These are phyloP conservation scores for Menura novaehollandiae DNA, from an alignment of 2,113 vertebrate species.

Conservation along the genomic window DNA sequence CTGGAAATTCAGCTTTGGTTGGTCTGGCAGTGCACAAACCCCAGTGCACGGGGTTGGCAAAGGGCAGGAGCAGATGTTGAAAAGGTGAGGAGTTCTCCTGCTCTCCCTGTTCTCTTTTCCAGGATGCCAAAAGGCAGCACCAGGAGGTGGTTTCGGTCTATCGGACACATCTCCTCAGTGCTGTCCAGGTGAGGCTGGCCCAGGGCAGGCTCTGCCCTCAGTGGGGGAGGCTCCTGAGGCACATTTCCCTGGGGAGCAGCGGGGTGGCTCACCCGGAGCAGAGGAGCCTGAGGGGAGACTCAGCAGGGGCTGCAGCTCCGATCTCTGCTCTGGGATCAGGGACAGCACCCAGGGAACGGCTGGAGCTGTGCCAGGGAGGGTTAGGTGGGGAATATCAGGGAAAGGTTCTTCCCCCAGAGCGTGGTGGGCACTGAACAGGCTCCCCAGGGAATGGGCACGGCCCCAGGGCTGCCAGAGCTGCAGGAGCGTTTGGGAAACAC, in stretches of 20 bases:
- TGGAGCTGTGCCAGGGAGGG: neutral
- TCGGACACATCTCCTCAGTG: constrained; percentile 94
- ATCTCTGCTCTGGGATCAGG: neutral
- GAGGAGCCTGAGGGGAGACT: neutral
- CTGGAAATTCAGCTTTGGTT: neutral
- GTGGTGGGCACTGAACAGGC: neutral
- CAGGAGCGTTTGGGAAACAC: neutral
- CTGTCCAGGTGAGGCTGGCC: constrained; percentile 85
- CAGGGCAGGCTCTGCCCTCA: neutral
- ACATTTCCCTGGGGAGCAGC: neutral
- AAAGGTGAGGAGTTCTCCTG: neutral
- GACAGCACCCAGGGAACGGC: neutral
- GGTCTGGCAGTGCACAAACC: neutral
- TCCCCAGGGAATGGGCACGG: neutral
- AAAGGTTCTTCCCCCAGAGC: neutral
- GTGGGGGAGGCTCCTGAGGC: neutral
- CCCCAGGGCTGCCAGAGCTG: neutral
- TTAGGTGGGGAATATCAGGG: neutral
- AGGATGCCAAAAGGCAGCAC: constrained; percentile 93
- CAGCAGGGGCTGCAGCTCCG: neutral
- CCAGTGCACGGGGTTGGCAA: neutral
- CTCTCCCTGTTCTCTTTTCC: neutral
- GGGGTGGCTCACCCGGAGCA: neutral
- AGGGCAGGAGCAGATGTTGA: neutral
- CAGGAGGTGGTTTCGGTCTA: constrained; percentile 95